Base-by-base conservation (phyloP, 1,140 invertebrate species). In the Trichomalopsis sarcophagae region DNA sequence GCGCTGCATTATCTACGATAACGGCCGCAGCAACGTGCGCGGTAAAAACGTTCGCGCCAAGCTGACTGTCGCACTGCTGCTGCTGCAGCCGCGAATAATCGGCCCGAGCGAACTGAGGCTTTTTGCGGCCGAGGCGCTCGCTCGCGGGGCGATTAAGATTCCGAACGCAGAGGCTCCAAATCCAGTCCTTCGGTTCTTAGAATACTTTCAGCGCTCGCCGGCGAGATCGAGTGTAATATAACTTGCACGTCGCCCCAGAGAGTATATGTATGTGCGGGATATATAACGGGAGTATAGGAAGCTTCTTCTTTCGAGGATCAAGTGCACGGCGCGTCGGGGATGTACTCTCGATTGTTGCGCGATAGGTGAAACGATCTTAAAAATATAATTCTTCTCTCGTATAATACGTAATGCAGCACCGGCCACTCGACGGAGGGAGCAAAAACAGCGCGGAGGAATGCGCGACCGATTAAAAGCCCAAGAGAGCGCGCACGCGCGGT, bases 101-200 rank as follows among this genome's bases (percentile, higher is more conserved):
- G 55, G 50, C 47, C 75, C 75, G 36, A 9, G 40, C 6, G 40
- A 27, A 1, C 27, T 27, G 27, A n/a, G 23, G 47, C 2, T 83
- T 83, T 83, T 83, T 83, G 74, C 55, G 3, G n/a, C 2, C 55
- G 30, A 75, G 36, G 73, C 75, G 23, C 36, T 13, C 36, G 14
- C 36, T 13, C 36, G 14, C 36, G 10, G 47, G 47, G 40, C 68
- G 75, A 84, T 84, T 84, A 84, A 84, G 75, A 84, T 84, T 84
- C 82, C 76, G 11, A 40, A 36, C 30, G 73, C 40, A 50, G 62
- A 27, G 62, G 2, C 62, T 71, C 66, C 44, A 62, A 79, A 84
- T 84, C 76, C 62, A 79, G 82, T 79, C 75, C 44, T 78, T 69
- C 62, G 66, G 21, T 84, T 84, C 82, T 84, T 84, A 84, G 75